Evolutionary conservation across 2,797 vertebrate species (phyloP), one percentile per base, ranked within the genome.

Genomic region (Phoebastria nigripes): DNA sequence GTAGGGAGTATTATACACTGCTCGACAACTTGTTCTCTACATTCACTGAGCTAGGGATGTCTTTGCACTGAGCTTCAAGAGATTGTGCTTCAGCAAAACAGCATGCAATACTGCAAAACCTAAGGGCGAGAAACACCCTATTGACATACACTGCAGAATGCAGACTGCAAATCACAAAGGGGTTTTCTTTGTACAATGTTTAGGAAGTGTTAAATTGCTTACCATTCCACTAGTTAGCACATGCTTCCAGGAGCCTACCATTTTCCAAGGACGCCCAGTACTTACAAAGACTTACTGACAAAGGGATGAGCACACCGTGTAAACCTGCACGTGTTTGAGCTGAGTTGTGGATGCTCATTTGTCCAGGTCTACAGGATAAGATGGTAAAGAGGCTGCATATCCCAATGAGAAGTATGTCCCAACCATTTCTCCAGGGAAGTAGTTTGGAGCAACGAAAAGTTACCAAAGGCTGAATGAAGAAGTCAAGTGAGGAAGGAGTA

Each of bases 221-320:
- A 76, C 26, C 62, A 51, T 63, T 93, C 61, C 41, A 52, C 52
- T 78, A 77, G 51, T 7, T 28, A 78, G 61, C 61, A 67, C 22
- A 12, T 4, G 52, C 28, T 92, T 86, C 80, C 47, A 71, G 29
- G 49, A 76, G 19, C 22, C 82, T 52, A 35, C 15, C 1, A 2
- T 37, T 81, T 82, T 69, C 62, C 61, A 79, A 59, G 39, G 91
- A 44, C 39, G 73, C 17, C 11, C 2, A 6, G 28, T 46, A 55
- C 47, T 66, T 35, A 14, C 8, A 73, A 41, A 74, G 52, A 56
- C 56, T 66, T 59, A 28, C 42, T 28, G 35, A 58, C 51, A 63
- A 67, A 63, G n/a, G 15, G 49, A 70, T 0, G 0, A 56, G 2
- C 3, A 5, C 56, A 67, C 8, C 3, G 0, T 2, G 33, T 18